Conservation (phyloP, 1,140 invertebrate species). For the Pseudomyrmex gracilis region DNA sequence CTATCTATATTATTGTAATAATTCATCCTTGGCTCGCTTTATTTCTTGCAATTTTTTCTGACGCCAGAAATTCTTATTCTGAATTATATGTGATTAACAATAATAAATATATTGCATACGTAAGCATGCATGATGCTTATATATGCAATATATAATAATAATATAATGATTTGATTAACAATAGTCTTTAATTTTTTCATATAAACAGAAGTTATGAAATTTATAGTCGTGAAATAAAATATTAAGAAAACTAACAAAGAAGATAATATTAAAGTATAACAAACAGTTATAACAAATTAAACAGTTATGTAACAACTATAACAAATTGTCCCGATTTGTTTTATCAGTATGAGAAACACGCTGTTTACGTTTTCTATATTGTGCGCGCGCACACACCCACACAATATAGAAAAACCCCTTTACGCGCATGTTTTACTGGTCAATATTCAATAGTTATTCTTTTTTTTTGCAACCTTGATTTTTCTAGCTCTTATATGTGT, state of each 20-base stretch:
- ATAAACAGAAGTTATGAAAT: too few relatives aligned
- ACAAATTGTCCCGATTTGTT: background rate
- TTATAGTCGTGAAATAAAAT: too few relatives aligned
- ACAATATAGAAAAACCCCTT: background rate
- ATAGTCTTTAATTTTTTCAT: too few relatives aligned
- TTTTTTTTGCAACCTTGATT: slow-evolving; percentile 23
- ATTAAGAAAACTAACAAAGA: background rate
- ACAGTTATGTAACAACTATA: background rate
- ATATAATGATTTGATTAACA: too few relatives aligned
- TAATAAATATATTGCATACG: background rate
- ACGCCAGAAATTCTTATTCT: slow-evolving; percentile 18
- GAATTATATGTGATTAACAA: slow-evolving; percentile 4
- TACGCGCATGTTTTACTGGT: slow-evolving; percentile 12
- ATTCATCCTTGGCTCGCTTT: slow-evolving; percentile 36
- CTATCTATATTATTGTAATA: background rate
- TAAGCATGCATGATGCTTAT: too few relatives aligned
- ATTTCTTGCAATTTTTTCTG: slow-evolving; percentile 4
- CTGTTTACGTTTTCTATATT: background rate
- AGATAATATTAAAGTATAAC: too few relatives aligned
- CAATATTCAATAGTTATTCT: background rate
- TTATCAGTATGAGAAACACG: background rate
- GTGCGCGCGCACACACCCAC: too few relatives aligned
- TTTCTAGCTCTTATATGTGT: background rate
- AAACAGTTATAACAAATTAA: background rate
- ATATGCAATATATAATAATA: too few relatives aligned